These are phyloP conservation scores for Bradypus variegatus DNA, from an alignment of 2,797 vertebrate genomes.

Conservation along the genomic window DNA sequence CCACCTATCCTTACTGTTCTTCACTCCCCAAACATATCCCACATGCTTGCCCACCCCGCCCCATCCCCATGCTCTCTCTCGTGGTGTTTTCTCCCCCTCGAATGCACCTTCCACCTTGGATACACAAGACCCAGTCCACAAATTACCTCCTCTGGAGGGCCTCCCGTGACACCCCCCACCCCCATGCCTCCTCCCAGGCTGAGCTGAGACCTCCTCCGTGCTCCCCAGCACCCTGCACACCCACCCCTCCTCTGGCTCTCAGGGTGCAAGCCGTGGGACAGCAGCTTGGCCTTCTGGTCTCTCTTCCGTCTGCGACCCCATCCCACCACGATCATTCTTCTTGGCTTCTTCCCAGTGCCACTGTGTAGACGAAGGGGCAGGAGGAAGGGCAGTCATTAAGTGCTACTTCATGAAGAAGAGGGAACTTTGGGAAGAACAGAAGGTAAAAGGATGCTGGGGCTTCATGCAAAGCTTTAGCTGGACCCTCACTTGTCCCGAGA, in stretches of 20 bases:
- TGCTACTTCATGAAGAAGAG: fast-evolving
- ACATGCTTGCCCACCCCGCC: too few relatives aligned
- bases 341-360: not conserved
- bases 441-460: not conserved
- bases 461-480: not conserved
- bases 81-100: not conserved
- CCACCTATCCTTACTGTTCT: not conserved
- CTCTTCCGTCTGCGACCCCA: too few relatives aligned
- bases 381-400: not conserved
- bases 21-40: fast-evolving
- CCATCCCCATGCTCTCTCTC: not conserved
- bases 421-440: not conserved
- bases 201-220: not conserved
- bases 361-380: fast-evolving
- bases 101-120: not conserved
- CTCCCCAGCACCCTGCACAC: not conserved
- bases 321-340: too few relatives aligned
- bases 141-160: not conserved
- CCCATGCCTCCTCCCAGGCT: not conserved
- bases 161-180: not conserved
- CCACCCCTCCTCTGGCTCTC: not conserved
- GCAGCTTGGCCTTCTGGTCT: not conserved
- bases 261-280: fast-evolving
- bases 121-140: not conserved
- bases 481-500: not conserved